A percentile compares a stretch with the other conserved stretches of the same genome.
phyloP scores from a whole-genome alignment of 2,113 vertebrate species.

The Hippoglossus stenolepis region DNA sequence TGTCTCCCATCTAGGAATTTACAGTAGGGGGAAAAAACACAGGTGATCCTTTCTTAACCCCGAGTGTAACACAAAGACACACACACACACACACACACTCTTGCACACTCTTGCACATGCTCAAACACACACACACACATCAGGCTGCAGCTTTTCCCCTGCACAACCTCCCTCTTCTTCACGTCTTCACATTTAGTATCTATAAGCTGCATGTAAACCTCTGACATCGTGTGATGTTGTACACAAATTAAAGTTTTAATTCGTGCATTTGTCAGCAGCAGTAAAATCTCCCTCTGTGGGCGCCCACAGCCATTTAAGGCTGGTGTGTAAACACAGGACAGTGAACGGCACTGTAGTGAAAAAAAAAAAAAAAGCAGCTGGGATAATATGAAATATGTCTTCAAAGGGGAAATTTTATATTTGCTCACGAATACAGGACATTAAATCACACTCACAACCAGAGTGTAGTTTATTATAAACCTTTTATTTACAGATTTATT shows the following conservation, averaged over 20 bases:
- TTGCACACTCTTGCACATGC: conserved; percentile 8
- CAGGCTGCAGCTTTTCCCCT: neutral
- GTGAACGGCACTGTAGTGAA: neutral
- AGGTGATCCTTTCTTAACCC: conserved; percentile 56
- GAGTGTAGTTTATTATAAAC: no score
- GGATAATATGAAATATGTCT: no score
- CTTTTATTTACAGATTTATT: no score
- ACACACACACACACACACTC: conserved; percentile 13
- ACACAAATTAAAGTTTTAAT: neutral
- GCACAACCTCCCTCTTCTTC: neutral
- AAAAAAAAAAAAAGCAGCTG: neutral
- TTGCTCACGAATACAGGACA: no score
- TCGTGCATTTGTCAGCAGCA: neutral
- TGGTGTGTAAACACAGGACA: neutral
- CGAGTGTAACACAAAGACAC: conserved; percentile 15
- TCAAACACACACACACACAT: neutral
- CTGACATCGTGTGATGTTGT: neutral
- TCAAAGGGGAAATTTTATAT: no score
- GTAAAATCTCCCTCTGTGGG: neutral
- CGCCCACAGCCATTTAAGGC: neutral
- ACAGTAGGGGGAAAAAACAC: conserved; percentile 57
- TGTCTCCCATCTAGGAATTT: conserved; percentile 64
- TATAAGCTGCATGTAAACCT: neutral
- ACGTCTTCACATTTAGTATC: neutral
- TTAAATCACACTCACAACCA: no score